Percentiles rank a stretch among this genome's conserved stretches.
These are phyloP conservation scores for Fistularia commersonii DNA, from an alignment of 2,797 vertebrate genomes.

Conservation along the genomic window DNA sequence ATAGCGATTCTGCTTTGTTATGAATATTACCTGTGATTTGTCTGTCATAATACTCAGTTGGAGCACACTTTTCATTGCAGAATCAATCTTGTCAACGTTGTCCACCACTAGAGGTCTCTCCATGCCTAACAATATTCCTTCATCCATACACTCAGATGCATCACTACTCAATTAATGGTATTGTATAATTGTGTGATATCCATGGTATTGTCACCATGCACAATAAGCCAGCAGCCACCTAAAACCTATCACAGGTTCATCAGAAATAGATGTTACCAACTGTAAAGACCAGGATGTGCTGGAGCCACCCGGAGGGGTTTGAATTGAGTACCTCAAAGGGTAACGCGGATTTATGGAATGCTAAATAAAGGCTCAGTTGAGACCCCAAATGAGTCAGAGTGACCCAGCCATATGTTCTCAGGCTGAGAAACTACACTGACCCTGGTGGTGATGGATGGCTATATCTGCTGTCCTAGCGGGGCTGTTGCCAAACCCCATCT, in stretches of 20 bases:
- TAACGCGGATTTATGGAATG: slow-evolving; percentile 51
- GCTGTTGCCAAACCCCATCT: slow-evolving; percentile 12
- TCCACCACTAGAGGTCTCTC: slow-evolving; percentile 70
- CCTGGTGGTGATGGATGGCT: slow-evolving; percentile 63
- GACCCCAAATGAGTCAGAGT: slow-evolving; percentile 56
- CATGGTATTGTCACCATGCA: slow-evolving; percentile 11
- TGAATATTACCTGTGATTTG: no score
- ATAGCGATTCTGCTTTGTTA: no score
- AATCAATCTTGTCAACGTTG: not conserved
- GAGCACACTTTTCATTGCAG: no score
- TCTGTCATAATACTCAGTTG: no score
- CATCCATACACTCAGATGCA: slow-evolving; percentile 7
- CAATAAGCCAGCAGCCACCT: slow-evolving; percentile 23
- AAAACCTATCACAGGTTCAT: slow-evolving; percentile 35
- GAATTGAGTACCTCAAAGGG: slow-evolving; percentile 51
- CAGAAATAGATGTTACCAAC: slow-evolving; percentile 21
- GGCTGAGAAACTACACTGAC: slow-evolving; percentile 65
- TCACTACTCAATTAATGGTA: slow-evolving; percentile 7
- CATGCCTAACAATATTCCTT: slow-evolving; percentile 28
- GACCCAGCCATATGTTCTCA: slow-evolving; percentile 66
- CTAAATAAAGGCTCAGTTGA: slow-evolving; percentile 45
- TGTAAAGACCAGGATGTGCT: slow-evolving; percentile 21
- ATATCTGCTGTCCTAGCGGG: slow-evolving; percentile 25
- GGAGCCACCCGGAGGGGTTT: slow-evolving; percentile 31
- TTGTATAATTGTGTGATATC: slow-evolving; percentile 30